Base-by-base conservation (phyloP, 1,140 invertebrate genomes). In the Paramacrobiotus metropolitanus region DNA sequence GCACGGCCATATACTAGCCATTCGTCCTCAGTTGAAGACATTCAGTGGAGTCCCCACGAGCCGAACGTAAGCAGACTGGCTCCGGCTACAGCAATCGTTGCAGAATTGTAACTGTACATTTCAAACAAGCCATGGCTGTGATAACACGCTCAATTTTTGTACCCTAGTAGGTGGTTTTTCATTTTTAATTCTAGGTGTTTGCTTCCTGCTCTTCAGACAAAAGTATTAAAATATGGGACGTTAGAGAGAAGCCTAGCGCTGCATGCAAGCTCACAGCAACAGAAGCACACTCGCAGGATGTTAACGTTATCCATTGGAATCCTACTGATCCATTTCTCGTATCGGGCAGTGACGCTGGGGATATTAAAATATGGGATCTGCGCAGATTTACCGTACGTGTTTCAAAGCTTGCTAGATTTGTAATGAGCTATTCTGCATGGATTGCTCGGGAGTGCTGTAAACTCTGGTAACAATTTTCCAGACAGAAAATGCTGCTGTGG, bases 271-370 rank as follows among this genome's bases (percentile, higher is more conserved):
- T 96, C 30, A 86, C 85, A n/a, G 81, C 82, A 59, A 75, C 80
- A 62, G 80, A 88, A 66, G 86, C 91, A 30, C 95, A 99, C 72
- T 75, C 83, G 60, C 81, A 79, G 65, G 95, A 99, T 76, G 81
- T 98, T 0, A 99, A 99, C 77, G 94, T 99, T 1, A 89, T 99
- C 65, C 85, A 84, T 64, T 99, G 95, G 95, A 98, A 96, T 74
- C 78, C 72, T 64, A 82, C 80, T 67, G 91, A 96, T 71, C 84
- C 84, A 2, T 87, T 92, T 67, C 84, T 96, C 66, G 80, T 84
- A 1, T 89, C 87, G 66, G 89, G 86, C 70, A 92, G 93, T 62
- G 95, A 99, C 76, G 95, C 99, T 79, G 89, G 90, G 0, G 78
- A 82, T 29, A 72, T 99, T 15, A 84, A 87, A 70, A 79, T 98